Evolutionary conservation across 2,888 invertebrate species (phyloP).

Genomic region (Saturnia japonica): DNA sequence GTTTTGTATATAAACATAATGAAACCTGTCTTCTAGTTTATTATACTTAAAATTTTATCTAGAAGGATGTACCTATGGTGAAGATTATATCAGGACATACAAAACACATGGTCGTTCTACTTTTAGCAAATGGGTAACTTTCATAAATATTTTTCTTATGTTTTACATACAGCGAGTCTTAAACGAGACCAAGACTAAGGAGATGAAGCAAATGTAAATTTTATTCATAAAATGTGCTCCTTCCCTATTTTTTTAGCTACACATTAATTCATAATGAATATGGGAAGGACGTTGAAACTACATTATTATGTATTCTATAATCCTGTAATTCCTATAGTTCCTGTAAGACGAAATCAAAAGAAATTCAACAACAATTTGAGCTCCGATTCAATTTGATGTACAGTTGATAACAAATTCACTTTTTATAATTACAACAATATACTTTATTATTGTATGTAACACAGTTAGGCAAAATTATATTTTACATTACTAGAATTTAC

Average conservation of each 20-base stretch:
- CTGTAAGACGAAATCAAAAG: neutral
- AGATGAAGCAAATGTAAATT: slow-evolving; percentile 10
- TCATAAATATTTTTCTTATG: slow-evolving; percentile 7
- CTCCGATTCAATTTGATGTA: neutral
- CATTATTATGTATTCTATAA: neutral
- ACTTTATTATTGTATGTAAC: no score
- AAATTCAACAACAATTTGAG: neutral
- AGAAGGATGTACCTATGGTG: neutral
- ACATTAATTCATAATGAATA: slow-evolving; percentile 9
- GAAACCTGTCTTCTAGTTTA: neutral
- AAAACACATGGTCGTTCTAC: neutral
- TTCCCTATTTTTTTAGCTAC: slow-evolving; percentile 1
- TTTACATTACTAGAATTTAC: no score
- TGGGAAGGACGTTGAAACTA: neutral
- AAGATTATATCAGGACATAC: neutral
- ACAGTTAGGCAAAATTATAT: no score
- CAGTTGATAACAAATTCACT: neutral
- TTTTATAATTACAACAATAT: no score
- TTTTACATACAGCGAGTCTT: neutral
- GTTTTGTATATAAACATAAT: neutral
- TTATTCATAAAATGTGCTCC: slow-evolving; percentile 9
- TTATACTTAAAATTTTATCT: neutral
- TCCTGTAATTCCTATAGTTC: no score
- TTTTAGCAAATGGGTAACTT: slow-evolving; percentile 2
- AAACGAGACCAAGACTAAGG: slow-evolving; percentile 1